Conservation (phyloP, 2,113 vertebrate species). For the Noctilio leporinus region DNA sequence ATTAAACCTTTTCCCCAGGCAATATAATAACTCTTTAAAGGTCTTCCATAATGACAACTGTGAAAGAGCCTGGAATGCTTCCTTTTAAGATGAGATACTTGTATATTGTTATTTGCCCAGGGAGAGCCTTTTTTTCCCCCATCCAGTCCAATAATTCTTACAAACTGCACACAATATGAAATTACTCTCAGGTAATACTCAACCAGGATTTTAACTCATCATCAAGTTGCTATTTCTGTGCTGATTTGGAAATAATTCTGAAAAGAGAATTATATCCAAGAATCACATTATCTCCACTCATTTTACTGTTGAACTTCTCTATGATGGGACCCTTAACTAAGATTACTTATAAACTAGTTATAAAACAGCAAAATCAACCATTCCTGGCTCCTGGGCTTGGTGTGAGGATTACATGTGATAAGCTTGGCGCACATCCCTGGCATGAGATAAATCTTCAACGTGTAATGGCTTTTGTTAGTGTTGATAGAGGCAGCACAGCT, state of each 20-base stretch:
- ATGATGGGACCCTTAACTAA: background rate
- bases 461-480: background rate
- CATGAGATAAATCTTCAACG: background rate
- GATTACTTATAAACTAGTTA: background rate
- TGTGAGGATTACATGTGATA: background rate
- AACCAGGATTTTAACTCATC: background rate
- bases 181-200: background rate
- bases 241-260: background rate
- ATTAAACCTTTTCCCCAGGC: background rate
- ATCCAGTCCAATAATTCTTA: background rate
- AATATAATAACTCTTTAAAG: too few relatives aligned
- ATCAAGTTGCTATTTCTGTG: background rate
- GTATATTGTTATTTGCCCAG: background rate
- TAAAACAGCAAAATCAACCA: background rate
- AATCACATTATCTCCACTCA: background rate
- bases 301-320: background rate
- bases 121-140: background rate
- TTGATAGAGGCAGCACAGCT: background rate
- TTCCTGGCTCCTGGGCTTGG: background rate
- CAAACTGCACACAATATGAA: background rate
- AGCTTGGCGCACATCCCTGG: background rate
- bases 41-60: background rate
- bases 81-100: background rate
- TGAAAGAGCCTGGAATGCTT: background rate
- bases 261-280: background rate